Evolutionary conservation across 2,888 invertebrate species (phyloP), one percentile per base, ranked within the genome.

Genomic region (Morinoia aosen): DNA sequence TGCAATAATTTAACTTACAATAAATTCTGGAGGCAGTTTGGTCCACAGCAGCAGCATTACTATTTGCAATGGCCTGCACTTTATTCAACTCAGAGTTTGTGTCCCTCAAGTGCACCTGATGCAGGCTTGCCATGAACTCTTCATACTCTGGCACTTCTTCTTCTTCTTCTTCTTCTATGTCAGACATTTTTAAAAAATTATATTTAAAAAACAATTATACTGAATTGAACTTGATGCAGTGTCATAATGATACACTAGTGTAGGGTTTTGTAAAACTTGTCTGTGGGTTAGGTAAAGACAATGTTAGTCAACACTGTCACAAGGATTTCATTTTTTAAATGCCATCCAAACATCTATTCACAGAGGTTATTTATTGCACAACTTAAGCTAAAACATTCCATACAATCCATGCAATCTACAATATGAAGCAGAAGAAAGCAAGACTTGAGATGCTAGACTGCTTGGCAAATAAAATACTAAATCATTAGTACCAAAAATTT

Each of bases 161-260:
- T n/a, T n/a, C n/a, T n/a, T n/a, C n/a, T n/a, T 90, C 90, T 39
- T 93, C 93, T 39, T 93, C 93, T 25, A 93, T 93, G 58, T 93
- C 93, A 93, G 93, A 93, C 93, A 93, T 93, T 11, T 14, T 90
- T 0, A 76, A 76, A 76, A 76, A 3, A 12, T 48, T 48, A 4
- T 48, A 48, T 48, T 48, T 48, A 48, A 48, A 48, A 48, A 4
- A 48, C 5, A 5, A 48, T 48, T 48, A 48, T 48, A 48, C 48
- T 48, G 48, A 48, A 48, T 48, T 5, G 2, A 48, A 5, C 48
- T 48, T 48, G 48, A 48, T 48, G 48, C 48, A 48, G 48, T 48
- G 0, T 33, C 25, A 16, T 25, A 33, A 33, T 76, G 76, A 33
- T 76, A 76, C 25, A 76, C 8, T 33, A 76, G 19, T 33, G 33